These are phyloP conservation scores for Nymphalis polychloros DNA, from an alignment of 2,888 invertebrate species.

Conservation along the genomic window DNA sequence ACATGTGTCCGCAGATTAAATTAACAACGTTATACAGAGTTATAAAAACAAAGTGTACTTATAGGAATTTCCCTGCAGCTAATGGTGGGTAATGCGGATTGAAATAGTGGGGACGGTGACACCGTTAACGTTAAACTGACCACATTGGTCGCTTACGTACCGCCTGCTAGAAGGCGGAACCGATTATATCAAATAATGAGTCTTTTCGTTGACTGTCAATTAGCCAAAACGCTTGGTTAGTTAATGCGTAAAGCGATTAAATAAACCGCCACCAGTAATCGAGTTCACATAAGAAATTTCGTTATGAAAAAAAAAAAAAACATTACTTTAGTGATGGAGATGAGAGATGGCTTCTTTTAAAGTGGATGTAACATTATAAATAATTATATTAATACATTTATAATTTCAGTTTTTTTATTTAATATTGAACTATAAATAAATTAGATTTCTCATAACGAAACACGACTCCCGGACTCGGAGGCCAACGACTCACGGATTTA, in stretches of 20 bases:
- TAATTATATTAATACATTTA: neutral
- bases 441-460: no score
- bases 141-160: slow-evolving; percentile 40
- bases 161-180: slow-evolving; percentile 44
- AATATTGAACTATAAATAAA: no score
- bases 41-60: slow-evolving; percentile 12
- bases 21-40: slow-evolving; percentile 1
- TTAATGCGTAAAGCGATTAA: neutral
- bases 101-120: slow-evolving; percentile 39
- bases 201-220: slow-evolving; percentile 20
- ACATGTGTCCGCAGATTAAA: neutral
- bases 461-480: no score
- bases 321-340: neutral
- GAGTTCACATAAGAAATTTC: neutral
- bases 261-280: neutral
- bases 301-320: neutral
- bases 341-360: neutral
- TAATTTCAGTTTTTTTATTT: neutral
- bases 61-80: slow-evolving; percentile 12
- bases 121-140: slow-evolving; percentile 41
- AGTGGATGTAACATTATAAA: neutral
- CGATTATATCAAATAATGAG: slow-evolving; percentile 36
- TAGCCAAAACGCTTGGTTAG: slow-evolving; percentile 18
- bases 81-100: slow-evolving; percentile 19
- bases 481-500: no score